Base-by-base conservation (phyloP, 2,888 invertebrate genomes). In the Tillus elongatus region DNA sequence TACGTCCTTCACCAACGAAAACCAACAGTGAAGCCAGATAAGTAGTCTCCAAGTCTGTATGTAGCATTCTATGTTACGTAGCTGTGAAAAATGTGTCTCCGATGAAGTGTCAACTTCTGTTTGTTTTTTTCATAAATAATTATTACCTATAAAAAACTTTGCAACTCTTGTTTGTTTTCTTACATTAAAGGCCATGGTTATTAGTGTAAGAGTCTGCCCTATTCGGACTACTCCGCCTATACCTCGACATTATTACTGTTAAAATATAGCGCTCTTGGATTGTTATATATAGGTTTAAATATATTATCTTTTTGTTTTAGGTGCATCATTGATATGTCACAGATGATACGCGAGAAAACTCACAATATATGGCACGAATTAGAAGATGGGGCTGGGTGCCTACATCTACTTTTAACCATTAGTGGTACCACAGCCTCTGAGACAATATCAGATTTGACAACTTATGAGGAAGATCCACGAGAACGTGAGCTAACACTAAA, bases 351-450 rank as follows among this genome's bases (percentile, higher is more conserved):
- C 15, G 97, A 98, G 65, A 82, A 75, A 42, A 97, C 97, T 0
- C 92, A 96, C 63, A 80, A 81, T 38, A 75, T 95, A 35, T 89
- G 90, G 81, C 79, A 84, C 52, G 80, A 84, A 2, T 70, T 98
- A 30, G 93, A 96, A 64, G 92, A 95, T 43, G 89, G 86, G 0
- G 82, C 85, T 1, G 89, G 89, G 0, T 77, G 76, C 13, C 77
- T 97, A 45, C 87, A 87, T 58, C 69, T 97, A 1, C 72, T 97
- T 45, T 69, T 97, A 4, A 96, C 96, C 1, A 91, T 97, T 41
- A 95, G 92, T 53, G 96, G 95, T 0, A 93, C 92, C 0, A 88
- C 89, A 1, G 89, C 91, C 8, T 82, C 85, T 1, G 93, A 93
- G 63, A 90, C 92, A 1, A 88, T 92, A 44, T 90, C 90, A 3